These are phyloP conservation scores for Pipra filicauda DNA, from an alignment of 2,113 vertebrate species.

Conservation along the genomic window DNA sequence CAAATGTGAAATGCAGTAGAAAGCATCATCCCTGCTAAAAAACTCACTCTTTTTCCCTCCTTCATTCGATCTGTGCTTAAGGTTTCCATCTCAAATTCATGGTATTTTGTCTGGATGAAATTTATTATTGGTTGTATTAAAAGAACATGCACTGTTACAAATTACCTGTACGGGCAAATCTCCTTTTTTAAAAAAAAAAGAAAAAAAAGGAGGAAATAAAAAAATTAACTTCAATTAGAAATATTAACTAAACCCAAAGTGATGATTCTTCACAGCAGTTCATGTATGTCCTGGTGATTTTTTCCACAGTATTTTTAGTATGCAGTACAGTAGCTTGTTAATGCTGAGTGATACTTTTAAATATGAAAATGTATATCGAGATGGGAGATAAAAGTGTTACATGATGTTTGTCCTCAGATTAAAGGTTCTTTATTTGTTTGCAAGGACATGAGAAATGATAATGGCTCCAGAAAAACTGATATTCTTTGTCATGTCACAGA, in stretches of 20 bases:
- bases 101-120: neutral
- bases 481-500: conserved; percentile 37
- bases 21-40: neutral
- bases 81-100: neutral
- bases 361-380: neutral
- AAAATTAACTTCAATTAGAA: neutral
- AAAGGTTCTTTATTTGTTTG: conserved; percentile 47
- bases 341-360: conserved; percentile 8
- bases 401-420: conserved; percentile 45
- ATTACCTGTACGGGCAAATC: neutral
- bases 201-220: neutral
- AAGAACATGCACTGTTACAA: neutral
- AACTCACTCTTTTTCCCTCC: neutral
- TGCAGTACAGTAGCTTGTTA: neutral
- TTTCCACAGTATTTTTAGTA: neutral
- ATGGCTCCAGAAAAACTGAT: conserved; percentile 14
- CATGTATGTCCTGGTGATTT: neutral
- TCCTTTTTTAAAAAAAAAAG: neutral
- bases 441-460: conserved; percentile 54
- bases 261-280: neutral
- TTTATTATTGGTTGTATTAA: neutral
- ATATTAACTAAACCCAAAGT: neutral
- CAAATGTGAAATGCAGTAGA: neutral
- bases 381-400: conserved; percentile 31
- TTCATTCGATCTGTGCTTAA: neutral